Evolutionary conservation across 1,140 invertebrate species (phyloP).

Genomic region (Papilio polyxenes): DNA sequence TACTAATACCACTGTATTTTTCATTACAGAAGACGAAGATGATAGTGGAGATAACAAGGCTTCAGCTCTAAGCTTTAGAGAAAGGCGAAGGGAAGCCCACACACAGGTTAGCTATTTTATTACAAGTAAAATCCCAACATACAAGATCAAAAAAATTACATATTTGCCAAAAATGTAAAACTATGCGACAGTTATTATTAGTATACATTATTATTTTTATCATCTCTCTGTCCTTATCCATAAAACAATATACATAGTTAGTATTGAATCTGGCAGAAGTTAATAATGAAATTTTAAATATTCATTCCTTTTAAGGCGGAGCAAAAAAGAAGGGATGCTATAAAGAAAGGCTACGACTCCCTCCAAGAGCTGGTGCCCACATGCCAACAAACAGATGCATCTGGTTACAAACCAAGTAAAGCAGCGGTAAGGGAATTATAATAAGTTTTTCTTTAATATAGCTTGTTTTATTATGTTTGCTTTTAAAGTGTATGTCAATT

Average conservation of each 20-base stretch:
- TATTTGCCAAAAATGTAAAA: too few relatives aligned
- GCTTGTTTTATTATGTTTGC: neutral
- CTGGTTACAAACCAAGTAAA: conserved; percentile 97
- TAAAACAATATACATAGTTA: neutral
- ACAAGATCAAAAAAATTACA: neutral
- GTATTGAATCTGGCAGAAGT: neutral
- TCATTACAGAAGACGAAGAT: conserved; percentile 92
- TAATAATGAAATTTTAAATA: neutral
- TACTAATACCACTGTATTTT: conserved; percentile 16
- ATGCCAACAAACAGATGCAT: conserved; percentile 92
- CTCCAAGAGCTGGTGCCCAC: conserved; percentile 95
- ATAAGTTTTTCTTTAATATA: neutral
- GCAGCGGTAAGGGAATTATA: conserved; percentile 84
- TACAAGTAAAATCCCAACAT: neutral
- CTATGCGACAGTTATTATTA: too few relatives aligned
- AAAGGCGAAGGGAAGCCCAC: conserved; percentile 95
- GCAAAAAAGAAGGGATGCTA: conserved; percentile 97
- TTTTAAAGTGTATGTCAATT: neutral
- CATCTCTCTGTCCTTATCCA: too few relatives aligned
- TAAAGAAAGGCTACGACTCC: conserved; percentile 97
- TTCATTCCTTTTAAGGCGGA: conserved; percentile 84
- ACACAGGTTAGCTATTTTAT: conserved; percentile 84
- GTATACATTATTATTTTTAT: too few relatives aligned
- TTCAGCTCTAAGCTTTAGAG: conserved; percentile 94
- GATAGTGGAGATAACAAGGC: conserved; percentile 87